Conservation (phyloP, 2,113 vertebrate genomes). For the Martes martes region DNA sequence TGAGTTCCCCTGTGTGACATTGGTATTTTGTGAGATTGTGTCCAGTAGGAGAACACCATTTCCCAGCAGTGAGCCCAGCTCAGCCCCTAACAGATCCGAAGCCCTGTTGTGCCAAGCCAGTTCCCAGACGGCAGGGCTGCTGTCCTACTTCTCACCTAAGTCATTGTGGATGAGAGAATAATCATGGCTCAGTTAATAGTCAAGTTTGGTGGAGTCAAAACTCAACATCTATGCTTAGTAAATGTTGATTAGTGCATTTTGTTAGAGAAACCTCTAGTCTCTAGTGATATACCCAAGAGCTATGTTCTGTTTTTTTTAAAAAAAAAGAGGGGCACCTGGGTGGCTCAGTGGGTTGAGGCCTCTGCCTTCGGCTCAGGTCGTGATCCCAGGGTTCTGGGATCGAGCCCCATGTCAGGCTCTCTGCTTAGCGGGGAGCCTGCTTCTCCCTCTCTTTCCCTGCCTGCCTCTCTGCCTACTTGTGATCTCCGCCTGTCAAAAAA, state of each 20-base stretch:
- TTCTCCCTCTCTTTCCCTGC: too few species aligned
- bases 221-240: not conserved
- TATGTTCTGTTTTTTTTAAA: not conserved
- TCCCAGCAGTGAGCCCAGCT: not conserved
- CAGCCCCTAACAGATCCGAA: not conserved
- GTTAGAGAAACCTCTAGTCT: not conserved
- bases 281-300: not conserved
- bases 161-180: not conserved
- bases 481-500: too few species aligned
- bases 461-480: too few species aligned
- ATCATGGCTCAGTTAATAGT: not conserved
- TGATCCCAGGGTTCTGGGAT: too few species aligned
- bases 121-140: not conserved
- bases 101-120: not conserved
- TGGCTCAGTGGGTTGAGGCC: too few species aligned
- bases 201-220: not conserved
- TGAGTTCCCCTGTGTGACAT: not conserved
- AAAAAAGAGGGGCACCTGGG: not conserved
- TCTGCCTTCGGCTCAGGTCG: too few species aligned
- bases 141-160: slow-evolving; percentile 9
- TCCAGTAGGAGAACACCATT: not conserved
- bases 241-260: not conserved
- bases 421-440: too few species aligned
- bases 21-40: slow-evolving; percentile 24
- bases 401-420: too few species aligned